Evolutionary conservation across 1,140 invertebrate genomes (phyloP).

Genomic region (Vollenhovia emeryi): DNA sequence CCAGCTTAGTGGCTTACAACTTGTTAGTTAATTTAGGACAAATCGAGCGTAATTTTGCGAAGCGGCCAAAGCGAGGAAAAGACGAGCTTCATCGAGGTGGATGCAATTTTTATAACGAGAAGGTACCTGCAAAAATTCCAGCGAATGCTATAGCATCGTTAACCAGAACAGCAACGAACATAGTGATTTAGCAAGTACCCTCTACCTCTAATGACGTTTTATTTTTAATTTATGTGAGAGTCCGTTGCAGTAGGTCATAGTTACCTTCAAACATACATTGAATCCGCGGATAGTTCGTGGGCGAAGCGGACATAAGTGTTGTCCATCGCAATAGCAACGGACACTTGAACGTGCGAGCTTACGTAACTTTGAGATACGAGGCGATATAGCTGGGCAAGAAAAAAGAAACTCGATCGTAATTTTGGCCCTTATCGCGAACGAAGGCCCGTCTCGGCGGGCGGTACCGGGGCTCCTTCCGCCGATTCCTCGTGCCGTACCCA

Average conservation of each 20-base stretch:
- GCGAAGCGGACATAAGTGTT: not conserved
- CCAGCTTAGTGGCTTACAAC: constrained; percentile 19
- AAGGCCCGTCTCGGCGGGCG: not conserved
- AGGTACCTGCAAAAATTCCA: not conserved
- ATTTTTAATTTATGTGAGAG: constrained; percentile 33
- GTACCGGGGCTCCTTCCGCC: not conserved
- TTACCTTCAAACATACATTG: not conserved
- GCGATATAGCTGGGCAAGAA: not conserved
- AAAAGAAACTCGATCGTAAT: constrained; percentile 36
- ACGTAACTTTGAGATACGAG: not conserved
- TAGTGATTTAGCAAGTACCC: not conserved
- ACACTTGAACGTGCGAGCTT: not conserved
- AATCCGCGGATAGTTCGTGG: not conserved
- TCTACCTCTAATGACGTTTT: not conserved
- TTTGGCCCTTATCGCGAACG: constrained; percentile 18
- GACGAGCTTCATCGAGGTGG: not conserved
- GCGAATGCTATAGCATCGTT: not conserved
- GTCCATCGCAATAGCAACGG: not conserved
- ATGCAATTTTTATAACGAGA: constrained; percentile 6
- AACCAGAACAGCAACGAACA: not conserved
- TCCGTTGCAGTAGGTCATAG: not conserved
- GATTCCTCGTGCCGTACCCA: constrained; percentile 21
- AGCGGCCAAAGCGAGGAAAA: not conserved
- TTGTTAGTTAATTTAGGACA: constrained; percentile 25
- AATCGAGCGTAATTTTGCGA: constrained; percentile 31